These are phyloP conservation scores for Rhadina sibilatrix DNA, from an alignment of 2,113 vertebrate genomes.

Conservation along the genomic window DNA sequence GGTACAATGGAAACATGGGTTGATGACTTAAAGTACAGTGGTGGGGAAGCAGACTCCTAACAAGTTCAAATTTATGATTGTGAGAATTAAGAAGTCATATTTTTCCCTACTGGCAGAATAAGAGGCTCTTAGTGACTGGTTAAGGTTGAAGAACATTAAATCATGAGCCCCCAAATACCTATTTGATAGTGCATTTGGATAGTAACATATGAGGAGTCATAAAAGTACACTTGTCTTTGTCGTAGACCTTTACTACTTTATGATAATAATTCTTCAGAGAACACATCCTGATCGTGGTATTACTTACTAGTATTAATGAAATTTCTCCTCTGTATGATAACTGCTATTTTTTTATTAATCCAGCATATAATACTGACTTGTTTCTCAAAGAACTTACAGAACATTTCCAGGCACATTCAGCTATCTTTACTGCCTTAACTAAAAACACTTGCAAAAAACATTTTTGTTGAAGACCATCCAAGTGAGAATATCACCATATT, in stretches of 20 bases:
- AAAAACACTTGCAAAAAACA: conserved; percentile 43
- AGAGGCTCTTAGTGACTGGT: conserved; percentile 65
- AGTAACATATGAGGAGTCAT: conserved; percentile 41
- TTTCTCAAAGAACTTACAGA: conserved; percentile 40
- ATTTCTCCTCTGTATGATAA: background rate
- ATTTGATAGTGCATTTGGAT: conserved; percentile 57
- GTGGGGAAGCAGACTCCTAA: conserved; percentile 5
- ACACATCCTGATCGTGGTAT: background rate
- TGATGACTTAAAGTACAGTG: background rate
- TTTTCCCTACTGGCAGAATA: conserved; percentile 52
- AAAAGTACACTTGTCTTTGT: conserved; percentile 65
- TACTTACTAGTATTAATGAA: background rate
- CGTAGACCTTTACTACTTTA: background rate
- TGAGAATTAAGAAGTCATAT: conserved; percentile 66
- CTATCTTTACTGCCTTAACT: conserved; percentile 29
- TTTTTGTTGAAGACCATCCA: conserved; percentile 57
- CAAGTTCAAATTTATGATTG: conserved; percentile 61
- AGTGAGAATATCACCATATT: conserved; percentile 64
- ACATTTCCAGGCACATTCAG: conserved; percentile 42
- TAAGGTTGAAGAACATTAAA: conserved; percentile 64
- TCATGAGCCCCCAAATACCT: conserved; percentile 60
- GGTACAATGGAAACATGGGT: background rate
- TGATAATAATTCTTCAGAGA: background rate
- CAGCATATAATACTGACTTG: background rate
- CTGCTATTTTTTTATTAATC: background rate